Conservation (phyloP, 2,888 invertebrate species). For the Plebejus melissa region DNA sequence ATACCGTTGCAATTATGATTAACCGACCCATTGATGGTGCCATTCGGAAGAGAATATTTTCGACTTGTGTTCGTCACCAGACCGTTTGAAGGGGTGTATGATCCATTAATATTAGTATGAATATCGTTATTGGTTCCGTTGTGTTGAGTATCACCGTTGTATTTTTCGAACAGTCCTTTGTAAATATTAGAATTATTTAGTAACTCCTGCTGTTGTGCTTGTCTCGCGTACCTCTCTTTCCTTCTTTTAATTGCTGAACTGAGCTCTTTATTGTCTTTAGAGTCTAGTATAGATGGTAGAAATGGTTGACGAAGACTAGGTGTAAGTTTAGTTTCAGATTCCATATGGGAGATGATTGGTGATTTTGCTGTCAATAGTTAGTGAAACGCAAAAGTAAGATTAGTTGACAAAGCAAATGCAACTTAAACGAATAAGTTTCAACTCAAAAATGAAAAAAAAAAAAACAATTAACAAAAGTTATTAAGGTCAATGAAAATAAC, state of each 20-base stretch:
- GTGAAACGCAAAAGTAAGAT: constrained; percentile 50
- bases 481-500: constrained; percentile 32
- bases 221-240: constrained; percentile 90
- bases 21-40: constrained; percentile 38
- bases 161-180: constrained; percentile 46
- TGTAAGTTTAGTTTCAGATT: constrained; percentile 50
- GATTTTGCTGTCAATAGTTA: constrained; percentile 59
- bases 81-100: constrained; percentile 36
- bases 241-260: constrained; percentile 89
- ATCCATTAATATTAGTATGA: constrained; percentile 39
- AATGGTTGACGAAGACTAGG: constrained; percentile 48
- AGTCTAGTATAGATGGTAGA: constrained; percentile 55
- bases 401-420: constrained; percentile 41
- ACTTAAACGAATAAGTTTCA: constrained; percentile 33
- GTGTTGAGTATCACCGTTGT: constrained; percentile 26
- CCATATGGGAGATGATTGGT: constrained; percentile 48
- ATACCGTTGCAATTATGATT: constrained; percentile 45
- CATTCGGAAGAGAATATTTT: constrained; percentile 44
- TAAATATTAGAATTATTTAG: constrained; percentile 57
- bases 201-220: constrained; percentile 88
- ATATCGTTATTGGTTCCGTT: constrained; percentile 32
- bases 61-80: constrained; percentile 41
- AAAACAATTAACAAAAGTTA: constrained; percentile 31
- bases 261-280: constrained; percentile 82
- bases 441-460: constrained; percentile 18